Percentiles rank a stretch among this genome's conserved stretches.
Evolutionary conservation across 2,797 vertebrate genomes (phyloP).

Genomic region (Lacerta viridis): DNA sequence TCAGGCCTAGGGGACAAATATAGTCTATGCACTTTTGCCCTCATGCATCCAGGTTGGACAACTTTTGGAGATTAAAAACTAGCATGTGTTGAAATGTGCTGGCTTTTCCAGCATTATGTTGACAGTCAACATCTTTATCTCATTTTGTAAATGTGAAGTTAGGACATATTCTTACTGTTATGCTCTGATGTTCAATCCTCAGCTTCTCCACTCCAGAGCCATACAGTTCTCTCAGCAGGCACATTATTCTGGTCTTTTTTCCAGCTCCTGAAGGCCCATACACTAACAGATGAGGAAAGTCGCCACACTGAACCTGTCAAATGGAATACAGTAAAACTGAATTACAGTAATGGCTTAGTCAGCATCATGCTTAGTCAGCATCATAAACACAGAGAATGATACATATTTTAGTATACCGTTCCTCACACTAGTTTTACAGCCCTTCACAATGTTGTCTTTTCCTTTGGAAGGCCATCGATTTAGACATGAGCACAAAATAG

Average conservation of each 20-base stretch:
- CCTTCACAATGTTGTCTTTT: not conserved
- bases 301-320: constrained; percentile 92
- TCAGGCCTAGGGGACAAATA: too few species aligned
- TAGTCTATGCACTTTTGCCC: not conserved
- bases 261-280: constrained; percentile 97
- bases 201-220: constrained; percentile 96
- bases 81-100: not conserved
- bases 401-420: not conserved
- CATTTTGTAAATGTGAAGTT: not conserved
- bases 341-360: not conserved
- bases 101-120: not conserved
- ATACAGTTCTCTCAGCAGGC: constrained; percentile 93
- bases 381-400: not conserved
- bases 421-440: not conserved
- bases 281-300: constrained; percentile 95
- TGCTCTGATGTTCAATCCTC: constrained; percentile 94
- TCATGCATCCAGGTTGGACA: not conserved
- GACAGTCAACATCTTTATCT: not conserved
- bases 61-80: not conserved
- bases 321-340: constrained; percentile 5
- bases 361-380: not conserved
- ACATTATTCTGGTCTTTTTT: constrained; percentile 99
- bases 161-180: constrained; percentile 84
- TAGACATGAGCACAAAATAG: not conserved
- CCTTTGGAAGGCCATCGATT: not conserved